Evolutionary conservation across 2,113 vertebrate species (phyloP), one percentile per base, ranked within the genome.

Genomic region (Tachysurus vachellii): DNA sequence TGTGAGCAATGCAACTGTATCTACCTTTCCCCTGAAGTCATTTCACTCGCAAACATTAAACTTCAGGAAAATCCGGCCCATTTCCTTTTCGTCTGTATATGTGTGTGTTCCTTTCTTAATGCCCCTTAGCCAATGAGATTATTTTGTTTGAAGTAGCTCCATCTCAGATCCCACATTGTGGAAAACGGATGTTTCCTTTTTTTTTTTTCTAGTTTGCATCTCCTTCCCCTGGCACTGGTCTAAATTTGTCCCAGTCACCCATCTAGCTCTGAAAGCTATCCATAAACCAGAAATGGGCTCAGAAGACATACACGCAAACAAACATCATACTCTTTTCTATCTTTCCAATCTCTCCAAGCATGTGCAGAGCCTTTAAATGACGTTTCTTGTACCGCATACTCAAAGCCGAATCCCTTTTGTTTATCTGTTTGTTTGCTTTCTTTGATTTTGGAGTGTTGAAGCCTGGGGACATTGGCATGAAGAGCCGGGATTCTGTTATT

Each of bases 1-100:
- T 59, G 3, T 31, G 50, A 21, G 64, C 13, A 8, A 31, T 57
- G 56, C 11, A 14, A 16, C 31, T 23, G 75, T 66, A 56, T 80
- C 62, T 61, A 47, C 70, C 71, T 77, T 62, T 81, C 31, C 16
- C 26, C 6, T 31, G 28, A 84, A 61, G 66, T 83, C 59, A 88
- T 88, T 89, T 88, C 54, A 88, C 90, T 88, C 88, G 88, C 81
- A 89, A 87, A 89, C 86, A 61, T 83, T 73, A 61, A 76, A 86
- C 26, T 47, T 66, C 19, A 28, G 76, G 80, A 76, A 88, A 88
- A 84, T 36, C 82, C 86, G 47, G 85, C 82, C 80, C 80, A 56
- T n/a, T 75, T 50, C 71, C 26, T 70, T 57, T 13, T 0, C 8
- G 4, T 59, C 26, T 70, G 53, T 61, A 57, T 53, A 4, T 28